Evolutionary conservation across 2,113 vertebrate genomes (phyloP).

Genomic region (Emydocephalus ijimae): DNA sequence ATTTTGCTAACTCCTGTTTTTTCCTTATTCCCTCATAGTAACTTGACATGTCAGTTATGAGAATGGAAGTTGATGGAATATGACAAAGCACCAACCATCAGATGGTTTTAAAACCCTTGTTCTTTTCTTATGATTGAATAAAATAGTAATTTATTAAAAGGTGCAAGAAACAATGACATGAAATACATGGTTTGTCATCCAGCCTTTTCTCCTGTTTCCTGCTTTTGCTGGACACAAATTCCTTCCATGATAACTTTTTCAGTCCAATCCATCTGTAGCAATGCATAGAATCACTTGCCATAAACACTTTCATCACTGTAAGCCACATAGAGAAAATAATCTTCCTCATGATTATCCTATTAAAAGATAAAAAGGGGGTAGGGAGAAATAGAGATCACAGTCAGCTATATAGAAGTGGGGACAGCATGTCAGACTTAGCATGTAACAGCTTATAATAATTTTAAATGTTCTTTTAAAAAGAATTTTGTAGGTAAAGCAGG

Average conservation of each 20-base stretch:
- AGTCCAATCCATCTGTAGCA: slow-evolving; percentile 47
- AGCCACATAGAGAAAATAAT: slow-evolving; percentile 96
- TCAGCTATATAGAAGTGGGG: background rate
- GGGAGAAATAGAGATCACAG: background rate
- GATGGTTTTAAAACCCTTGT: slow-evolving; percentile 34
- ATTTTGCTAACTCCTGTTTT: too few species aligned
- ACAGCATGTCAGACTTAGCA: background rate
- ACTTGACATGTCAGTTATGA: slow-evolving; percentile 28
- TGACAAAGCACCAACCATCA: slow-evolving; percentile 12
- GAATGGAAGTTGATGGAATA: slow-evolving; percentile 36
- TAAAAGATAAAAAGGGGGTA: slow-evolving; percentile 14
- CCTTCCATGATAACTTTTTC: slow-evolving; percentile 47
- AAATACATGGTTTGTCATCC: slow-evolving; percentile 60
- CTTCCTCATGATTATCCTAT: slow-evolving; percentile 96
- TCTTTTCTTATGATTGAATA: slow-evolving; percentile 54
- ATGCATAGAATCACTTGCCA: slow-evolving; percentile 78
- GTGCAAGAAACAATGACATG: slow-evolving; percentile 61
- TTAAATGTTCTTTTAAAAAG: background rate
- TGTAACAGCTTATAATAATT: background rate
- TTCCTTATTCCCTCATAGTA: background rate
- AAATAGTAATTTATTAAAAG: slow-evolving; percentile 52
- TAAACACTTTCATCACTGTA: slow-evolving; percentile 98
- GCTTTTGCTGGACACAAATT: slow-evolving; percentile 32
- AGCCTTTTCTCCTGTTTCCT: slow-evolving; percentile 48
- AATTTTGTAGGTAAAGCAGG: background rate